Percentiles rank a stretch among this genome's conserved stretches.
These are phyloP conservation scores for Cryptoprocta ferox DNA, from an alignment of 2,797 vertebrate genomes.

Conservation along the genomic window DNA sequence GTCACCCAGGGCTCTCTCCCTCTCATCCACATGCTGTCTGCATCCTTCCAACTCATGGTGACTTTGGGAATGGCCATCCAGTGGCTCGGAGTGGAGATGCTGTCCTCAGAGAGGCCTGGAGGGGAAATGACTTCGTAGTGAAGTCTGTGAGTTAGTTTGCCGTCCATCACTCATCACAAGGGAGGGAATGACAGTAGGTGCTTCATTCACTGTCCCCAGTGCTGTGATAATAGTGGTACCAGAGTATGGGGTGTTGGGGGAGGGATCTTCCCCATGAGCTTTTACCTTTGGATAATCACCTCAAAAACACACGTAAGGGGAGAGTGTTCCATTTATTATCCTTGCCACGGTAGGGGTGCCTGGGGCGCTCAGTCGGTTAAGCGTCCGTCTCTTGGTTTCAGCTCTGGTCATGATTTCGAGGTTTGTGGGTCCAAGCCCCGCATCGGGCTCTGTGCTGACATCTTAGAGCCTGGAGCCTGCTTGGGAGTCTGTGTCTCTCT, in stretches of 20 bases:
- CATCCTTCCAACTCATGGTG: background rate
- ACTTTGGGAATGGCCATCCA: background rate
- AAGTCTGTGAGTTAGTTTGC: background rate
- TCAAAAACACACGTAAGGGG: background rate
- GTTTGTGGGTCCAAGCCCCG: too few species aligned
- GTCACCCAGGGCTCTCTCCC: background rate
- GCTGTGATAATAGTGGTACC: background rate
- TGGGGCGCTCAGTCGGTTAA: too few species aligned
- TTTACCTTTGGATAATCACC: background rate
- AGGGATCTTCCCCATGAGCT: background rate
- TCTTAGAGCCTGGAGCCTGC: too few species aligned
- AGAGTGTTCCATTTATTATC: background rate
- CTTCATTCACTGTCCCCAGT: background rate
- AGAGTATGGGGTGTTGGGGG: too few species aligned
- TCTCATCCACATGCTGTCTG: background rate
- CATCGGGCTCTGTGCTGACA: too few species aligned
- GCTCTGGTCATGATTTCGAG: too few species aligned
- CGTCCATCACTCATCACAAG: rapidly evolving
- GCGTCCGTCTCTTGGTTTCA: too few species aligned
- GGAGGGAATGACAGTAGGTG: rapidly evolving
- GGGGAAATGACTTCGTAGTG: rapidly evolving
- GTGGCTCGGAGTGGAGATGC: background rate
- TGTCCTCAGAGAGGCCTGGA: background rate
- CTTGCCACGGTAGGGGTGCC: too few species aligned
- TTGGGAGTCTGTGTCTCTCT: too few species aligned